Evolutionary conservation across 2,888 invertebrate species (phyloP).

Genomic region (Criorhina ranunculi): DNA sequence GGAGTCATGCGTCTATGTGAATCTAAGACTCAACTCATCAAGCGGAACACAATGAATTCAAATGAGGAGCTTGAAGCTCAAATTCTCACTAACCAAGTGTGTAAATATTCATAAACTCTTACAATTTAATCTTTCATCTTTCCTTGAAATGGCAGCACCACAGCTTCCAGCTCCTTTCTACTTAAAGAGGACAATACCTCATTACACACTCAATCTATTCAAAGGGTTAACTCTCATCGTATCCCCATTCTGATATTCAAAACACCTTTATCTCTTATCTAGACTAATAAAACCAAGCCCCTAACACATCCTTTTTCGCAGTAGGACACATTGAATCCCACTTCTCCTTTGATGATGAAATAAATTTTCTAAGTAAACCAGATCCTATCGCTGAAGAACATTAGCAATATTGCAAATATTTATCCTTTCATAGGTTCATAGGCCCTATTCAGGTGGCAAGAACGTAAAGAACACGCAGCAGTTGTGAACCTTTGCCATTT

Average conservation of each 20-base stretch:
- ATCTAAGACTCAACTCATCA: too few relatives aligned
- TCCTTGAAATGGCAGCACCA: too few relatives aligned
- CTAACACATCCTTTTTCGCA: not conserved
- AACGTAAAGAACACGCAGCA: not conserved
- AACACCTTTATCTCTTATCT: not conserved
- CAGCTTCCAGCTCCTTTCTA: too few relatives aligned
- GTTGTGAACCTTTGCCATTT: conserved; percentile 33
- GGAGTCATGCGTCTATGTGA: too few relatives aligned
- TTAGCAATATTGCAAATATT: conserved; percentile 12
- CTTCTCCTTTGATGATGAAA: not conserved
- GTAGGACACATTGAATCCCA: not conserved
- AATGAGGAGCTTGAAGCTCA: too few relatives aligned
- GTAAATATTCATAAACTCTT: too few relatives aligned
- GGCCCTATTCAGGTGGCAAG: not conserved
- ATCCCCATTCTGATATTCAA: not conserved
- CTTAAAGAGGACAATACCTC: too few relatives aligned
- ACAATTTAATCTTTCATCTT: too few relatives aligned
- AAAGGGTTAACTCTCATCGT: too few relatives aligned
- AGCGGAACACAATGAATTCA: too few relatives aligned
- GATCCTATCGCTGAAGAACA: conserved; percentile 1
- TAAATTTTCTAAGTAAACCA: conserved; percentile 1
- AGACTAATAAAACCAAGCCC: conserved; percentile 5
- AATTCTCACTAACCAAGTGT: too few relatives aligned
- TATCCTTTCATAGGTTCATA: not conserved
- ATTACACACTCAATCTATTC: too few relatives aligned